A percentile compares a stretch with the other conserved stretches of the same genome.
phyloP scores from a whole-genome alignment of 2,888 invertebrate genomes.

The Drosophila niveifrons region DNA sequence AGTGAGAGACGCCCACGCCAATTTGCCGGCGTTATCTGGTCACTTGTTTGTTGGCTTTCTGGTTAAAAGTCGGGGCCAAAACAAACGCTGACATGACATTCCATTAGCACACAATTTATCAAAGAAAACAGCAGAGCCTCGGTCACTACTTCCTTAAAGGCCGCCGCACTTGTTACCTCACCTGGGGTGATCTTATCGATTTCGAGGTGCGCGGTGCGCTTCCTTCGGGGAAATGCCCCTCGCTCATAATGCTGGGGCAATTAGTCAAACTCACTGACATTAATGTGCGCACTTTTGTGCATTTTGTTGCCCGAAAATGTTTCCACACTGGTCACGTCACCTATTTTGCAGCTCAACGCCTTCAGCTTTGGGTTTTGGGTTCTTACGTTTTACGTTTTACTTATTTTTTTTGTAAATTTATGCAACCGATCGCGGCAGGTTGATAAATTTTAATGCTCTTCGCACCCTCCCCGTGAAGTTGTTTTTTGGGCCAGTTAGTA shows the following conservation, averaged over 20 bases:
- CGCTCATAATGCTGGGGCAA: constrained; percentile 63
- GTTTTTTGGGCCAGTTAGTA: constrained; percentile 67
- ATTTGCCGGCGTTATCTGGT: constrained; percentile 71
- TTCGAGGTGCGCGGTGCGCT: constrained; percentile 43
- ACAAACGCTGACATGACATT: constrained; percentile 84
- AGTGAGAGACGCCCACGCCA: constrained; percentile 63
- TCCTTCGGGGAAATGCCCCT: constrained; percentile 50
- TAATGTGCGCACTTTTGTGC: constrained; percentile 73
- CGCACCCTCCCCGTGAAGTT: constrained; percentile 51
- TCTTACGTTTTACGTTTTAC: constrained; percentile 5
- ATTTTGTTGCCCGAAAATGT: constrained; percentile 60
- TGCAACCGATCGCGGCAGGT: constrained; percentile 65
- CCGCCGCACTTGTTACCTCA: constrained; percentile 64
- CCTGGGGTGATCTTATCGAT: constrained; percentile 60
- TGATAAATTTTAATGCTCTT: constrained; percentile 63
- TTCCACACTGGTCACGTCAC: constrained; percentile 45
- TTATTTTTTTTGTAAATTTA: constrained; percentile 72
- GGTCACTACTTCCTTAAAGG: constrained; percentile 36
- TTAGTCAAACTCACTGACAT: constrained; percentile 79
- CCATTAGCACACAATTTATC: constrained; percentile 85
- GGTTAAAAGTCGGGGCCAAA: constrained; percentile 74
- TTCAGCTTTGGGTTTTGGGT: constrained; percentile 26
- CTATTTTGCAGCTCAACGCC: constrained; percentile 77
- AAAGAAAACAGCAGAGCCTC: constrained; percentile 46
- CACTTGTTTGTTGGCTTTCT: constrained; percentile 37